Evolutionary conservation across 2,888 invertebrate genomes (phyloP).

Genomic region (Drosophila eohydei): DNA sequence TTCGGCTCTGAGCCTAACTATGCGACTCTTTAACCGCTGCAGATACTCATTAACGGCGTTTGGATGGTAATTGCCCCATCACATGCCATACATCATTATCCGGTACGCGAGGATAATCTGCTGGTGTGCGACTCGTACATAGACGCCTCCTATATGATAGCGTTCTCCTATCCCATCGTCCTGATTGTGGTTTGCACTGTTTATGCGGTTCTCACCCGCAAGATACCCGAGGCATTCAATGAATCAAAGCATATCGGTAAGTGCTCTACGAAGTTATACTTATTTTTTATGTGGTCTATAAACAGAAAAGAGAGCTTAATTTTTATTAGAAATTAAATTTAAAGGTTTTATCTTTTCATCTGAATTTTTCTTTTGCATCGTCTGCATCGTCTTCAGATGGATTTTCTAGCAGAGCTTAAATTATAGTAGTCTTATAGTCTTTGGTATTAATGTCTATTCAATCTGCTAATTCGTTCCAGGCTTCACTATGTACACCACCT

Average conservation of each 20-base stretch:
- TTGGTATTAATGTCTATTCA: conserved; percentile 3
- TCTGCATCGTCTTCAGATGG: neutral
- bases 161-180: conserved; percentile 96
- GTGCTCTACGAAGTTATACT: conserved; percentile 65
- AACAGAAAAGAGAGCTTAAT: neutral
- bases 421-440: neutral
- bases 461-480: conserved; percentile 86
- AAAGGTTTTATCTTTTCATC: neutral
- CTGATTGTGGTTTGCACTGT: conserved; percentile 96
- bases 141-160: conserved; percentile 96
- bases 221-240: conserved; percentile 99
- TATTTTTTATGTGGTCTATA: neutral
- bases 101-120: conserved; percentile 95
- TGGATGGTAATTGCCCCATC: conserved; percentile 97
- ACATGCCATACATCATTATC: conserved; percentile 94
- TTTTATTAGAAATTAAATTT: neutral
- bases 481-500: conserved; percentile 99
- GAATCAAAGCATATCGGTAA: conserved; percentile 98
- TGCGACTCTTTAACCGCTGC: conserved; percentile 42
- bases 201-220: conserved; percentile 97
- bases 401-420: neutral
- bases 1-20: neutral
- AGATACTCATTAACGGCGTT: conserved; percentile 94
- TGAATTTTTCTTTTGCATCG: neutral
- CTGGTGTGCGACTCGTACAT: conserved; percentile 96